Conservation (phyloP, 2,113 vertebrate species). For the Glareola pratincola region DNA sequence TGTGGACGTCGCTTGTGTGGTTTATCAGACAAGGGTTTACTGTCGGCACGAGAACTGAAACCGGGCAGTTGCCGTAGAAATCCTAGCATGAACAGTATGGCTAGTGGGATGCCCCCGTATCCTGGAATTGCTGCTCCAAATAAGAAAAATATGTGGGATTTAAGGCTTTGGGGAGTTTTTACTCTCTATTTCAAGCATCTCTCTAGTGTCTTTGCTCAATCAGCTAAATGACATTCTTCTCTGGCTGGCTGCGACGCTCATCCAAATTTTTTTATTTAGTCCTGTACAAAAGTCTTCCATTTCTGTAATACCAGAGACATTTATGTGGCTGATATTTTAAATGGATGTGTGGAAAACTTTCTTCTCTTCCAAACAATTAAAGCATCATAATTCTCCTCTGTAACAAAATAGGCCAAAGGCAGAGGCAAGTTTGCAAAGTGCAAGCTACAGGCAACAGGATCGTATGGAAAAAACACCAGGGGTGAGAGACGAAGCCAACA, state of each 20-base stretch:
- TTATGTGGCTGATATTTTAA: conserved; percentile 13
- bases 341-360: not conserved
- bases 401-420: not conserved
- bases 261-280: conserved; percentile 1
- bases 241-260: not conserved
- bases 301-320: not conserved
- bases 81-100: not conserved
- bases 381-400: not conserved
- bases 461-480: rapidly evolving
- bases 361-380: not conserved
- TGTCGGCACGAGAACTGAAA: conserved; percentile 16
- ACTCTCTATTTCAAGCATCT: conserved; percentile 53
- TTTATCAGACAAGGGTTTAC: conserved; percentile 39
- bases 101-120: conserved; percentile 6
- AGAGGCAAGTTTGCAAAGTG: not conserved
- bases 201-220: conserved; percentile 26
- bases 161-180: conserved; percentile 23
- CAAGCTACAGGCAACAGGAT: not conserved
- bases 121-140: conserved; percentile 27
- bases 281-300: not conserved
- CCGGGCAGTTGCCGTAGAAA: conserved; percentile 26
- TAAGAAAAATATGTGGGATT: conserved; percentile 40
- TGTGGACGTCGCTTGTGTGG: not conserved
- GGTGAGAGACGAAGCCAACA: not conserved
- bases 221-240: conserved; percentile 37